Evolutionary conservation across 30 jellyfish, hydroid and myxozoan genomes (phyloP), one percentile per base, ranked within the genome.

Genomic region (Pseudorhiza aurosa): DNA sequence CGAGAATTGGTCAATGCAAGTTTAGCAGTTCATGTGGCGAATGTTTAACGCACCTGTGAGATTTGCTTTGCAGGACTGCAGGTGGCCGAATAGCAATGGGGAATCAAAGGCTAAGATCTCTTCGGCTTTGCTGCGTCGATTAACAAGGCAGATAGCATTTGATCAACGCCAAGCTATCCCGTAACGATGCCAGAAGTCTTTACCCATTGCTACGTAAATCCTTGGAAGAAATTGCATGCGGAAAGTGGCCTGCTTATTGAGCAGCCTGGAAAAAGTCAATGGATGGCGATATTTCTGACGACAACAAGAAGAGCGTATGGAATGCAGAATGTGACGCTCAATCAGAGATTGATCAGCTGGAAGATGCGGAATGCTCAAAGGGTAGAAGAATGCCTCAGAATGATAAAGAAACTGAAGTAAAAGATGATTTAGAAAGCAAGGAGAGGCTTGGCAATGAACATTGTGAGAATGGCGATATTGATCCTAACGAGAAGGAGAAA

Each of bases 61-160:
- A 57, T 50, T 30, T 47, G 11, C 75, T 73, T 73, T 73, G 60
- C 83, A 28, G 44, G 10, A 50, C 47, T 31, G 60, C 86, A 29
- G 74, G 86, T 73, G 86, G 86, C 75, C 45, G 72, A 31, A 73
- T 73, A 50, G 86, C 39, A 8, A 32, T 31, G 33, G 39, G 32
- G 75, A 73, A 73, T 73, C 86, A 47, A 51, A 8, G 75, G 24
- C 68, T 65, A 51, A 73, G 74, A 55, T 73, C 53, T 17, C 32
- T 42, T 25, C 44, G 30, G 86, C 86, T 2, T 51, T 39, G 31
- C 60, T 73, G 86, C 86, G 86, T 73, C 86, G 86, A 73, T 73
- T 73, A 19, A 28, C 42, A 73, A 37, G 39, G 24, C 6, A 71
- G 58, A n/a, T 27, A 17, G 77, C 33, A 3, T 12, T 50, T 56